Evolutionary conservation across 1,140 invertebrate genomes (phyloP).

Genomic region (Physella acuta): DNA sequence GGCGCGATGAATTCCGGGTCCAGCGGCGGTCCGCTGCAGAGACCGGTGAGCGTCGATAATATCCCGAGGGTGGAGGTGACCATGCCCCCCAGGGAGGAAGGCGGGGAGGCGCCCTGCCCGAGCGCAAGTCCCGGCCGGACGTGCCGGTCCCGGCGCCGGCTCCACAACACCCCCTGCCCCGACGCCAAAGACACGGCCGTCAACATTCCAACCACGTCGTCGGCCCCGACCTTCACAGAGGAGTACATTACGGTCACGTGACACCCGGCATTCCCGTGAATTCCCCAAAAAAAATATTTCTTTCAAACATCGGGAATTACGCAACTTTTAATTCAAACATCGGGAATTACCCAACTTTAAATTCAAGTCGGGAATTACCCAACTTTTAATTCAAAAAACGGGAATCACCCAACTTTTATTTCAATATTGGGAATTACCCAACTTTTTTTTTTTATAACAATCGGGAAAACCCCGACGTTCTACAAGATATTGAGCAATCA

Average conservation of each 20-base stretch:
- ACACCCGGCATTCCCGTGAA: too few species aligned
- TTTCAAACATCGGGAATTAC: too few species aligned
- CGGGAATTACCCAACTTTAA: too few species aligned
- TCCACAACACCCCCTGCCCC: background rate
- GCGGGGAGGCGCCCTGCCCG: constrained; percentile 5
- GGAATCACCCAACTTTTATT: too few species aligned
- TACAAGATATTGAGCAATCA: too few species aligned
- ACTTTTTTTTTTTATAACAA: too few species aligned
- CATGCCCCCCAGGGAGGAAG: constrained; percentile 31
- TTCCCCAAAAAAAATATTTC: too few species aligned
- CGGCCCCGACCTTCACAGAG: constrained; percentile 3
- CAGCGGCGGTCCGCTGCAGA: background rate
- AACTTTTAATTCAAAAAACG: too few species aligned
- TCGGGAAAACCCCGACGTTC: too few species aligned
- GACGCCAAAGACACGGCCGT: background rate
- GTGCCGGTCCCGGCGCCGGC: background rate
- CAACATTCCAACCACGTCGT: background rate
- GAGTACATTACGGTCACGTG: constrained; percentile 23
- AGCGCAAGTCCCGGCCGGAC: background rate
- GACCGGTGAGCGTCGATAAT: constrained; percentile 38
- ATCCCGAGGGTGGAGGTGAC: constrained; percentile 50
- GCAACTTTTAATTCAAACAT: too few species aligned
- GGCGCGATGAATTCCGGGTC: constrained; percentile 8
- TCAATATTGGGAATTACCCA: too few species aligned
- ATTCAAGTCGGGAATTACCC: too few species aligned